Evolutionary conservation across 2,113 vertebrate genomes (phyloP), one percentile per base, ranked within the genome.

Genomic region (Prionailurus viverrinus): DNA sequence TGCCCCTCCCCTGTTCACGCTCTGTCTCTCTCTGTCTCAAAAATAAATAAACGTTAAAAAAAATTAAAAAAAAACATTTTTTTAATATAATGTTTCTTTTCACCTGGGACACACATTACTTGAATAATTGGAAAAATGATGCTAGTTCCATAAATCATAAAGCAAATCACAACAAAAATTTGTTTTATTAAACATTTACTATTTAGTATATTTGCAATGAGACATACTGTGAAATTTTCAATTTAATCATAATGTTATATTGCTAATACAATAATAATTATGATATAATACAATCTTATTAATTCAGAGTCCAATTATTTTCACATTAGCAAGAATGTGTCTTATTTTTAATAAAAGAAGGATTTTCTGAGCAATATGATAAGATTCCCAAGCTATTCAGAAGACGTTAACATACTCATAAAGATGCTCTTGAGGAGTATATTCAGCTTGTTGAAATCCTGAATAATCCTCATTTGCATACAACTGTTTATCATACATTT

Each of bases 281-380:
- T 73, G 33, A 84, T 85, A 31, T 48, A 7, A 53, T 74, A 36
- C 6, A 91, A 69, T 2, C 48, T 87, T 90, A 84, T 92, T 91
- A 88, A 74, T 86, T 94, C 23, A 88, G 36, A 91, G 79, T 80
- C 39, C 31, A 36, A 48, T 88, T 29, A 95, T 76, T 89, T 90
- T 33, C 9, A 55, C 11, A 11, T 82, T 55, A 65, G 39, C 39
- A 82, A 41, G 14, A 84, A 92, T 36, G 36, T 36, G 31, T 33
- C 53, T 94, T 97, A 23, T 82, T 86, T 95, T 96, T 94, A 96
- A 97, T 96, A 84, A 94, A 85, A 96, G 15, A 74, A 94, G 92
- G 69, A 92, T 95, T 94, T 94, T 81, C 65, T 97, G 86, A 96
- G 78, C 27, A 92, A 89, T 68, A 23, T 76, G 12, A 71, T 14